Conservation (phyloP, 2,888 invertebrate species). For the Drosophila merina region DNA sequence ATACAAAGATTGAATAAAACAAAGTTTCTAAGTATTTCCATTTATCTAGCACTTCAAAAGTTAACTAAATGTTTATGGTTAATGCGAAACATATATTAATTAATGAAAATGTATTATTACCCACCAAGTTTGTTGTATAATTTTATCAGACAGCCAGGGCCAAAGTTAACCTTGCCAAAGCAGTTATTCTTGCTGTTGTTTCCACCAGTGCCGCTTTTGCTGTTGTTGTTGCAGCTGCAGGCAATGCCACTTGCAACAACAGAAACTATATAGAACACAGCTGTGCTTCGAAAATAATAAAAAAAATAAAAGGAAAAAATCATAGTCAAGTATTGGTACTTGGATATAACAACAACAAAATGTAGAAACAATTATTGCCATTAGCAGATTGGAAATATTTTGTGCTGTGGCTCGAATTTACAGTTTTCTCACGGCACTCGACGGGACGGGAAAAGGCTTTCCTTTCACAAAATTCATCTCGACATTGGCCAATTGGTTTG, state of each 20-base stretch:
- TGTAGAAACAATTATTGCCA: conserved; percentile 69
- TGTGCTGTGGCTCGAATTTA: conserved; percentile 59
- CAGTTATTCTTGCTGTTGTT: conserved; percentile 40
- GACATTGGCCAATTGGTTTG: conserved; percentile 68
- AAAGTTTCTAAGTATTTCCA: too few relatives aligned
- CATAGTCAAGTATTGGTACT: conserved; percentile 59
- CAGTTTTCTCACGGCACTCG: conserved; percentile 71
- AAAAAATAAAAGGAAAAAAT: conserved; percentile 44
- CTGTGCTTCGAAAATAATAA: conserved; percentile 46
- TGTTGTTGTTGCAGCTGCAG: conserved; percentile 62
- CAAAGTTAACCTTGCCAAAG: conserved; percentile 53
- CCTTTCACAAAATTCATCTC: conserved; percentile 36
- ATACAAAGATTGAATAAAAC: too few relatives aligned
- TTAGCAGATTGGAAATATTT: conserved; percentile 68
- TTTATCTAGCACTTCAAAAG: not conserved
- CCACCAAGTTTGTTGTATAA: conserved; percentile 32
- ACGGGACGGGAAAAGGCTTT: conserved; percentile 32
- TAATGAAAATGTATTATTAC: not conserved
- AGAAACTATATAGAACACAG: conserved; percentile 72
- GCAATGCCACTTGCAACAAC: conserved; percentile 61
- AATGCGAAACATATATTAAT: too few relatives aligned
- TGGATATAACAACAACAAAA: conserved; percentile 3
- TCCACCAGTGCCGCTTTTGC: conserved; percentile 32
- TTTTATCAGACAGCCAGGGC: conserved; percentile 63
- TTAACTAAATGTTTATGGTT: too few relatives aligned